Evolutionary conservation across 2,113 vertebrate species (phyloP), one percentile per base, ranked within the genome.

Genomic region (Tympanuchus pallidicinctus): DNA sequence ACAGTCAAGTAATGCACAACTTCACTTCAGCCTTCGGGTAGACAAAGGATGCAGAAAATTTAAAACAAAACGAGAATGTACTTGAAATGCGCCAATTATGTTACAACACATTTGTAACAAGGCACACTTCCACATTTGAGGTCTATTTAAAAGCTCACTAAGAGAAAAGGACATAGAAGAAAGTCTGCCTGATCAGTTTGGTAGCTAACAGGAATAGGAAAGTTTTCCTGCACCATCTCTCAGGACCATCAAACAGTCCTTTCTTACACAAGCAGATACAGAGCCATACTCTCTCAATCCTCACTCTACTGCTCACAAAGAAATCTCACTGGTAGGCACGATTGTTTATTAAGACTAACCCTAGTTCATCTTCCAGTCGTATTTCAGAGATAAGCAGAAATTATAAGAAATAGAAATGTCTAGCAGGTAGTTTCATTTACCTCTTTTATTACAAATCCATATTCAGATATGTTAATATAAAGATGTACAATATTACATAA

Each of bases 401-500:
- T 81, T 82, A 91, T 22, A 87, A 87, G 43, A 92, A 95, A 86
- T 85, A 96, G 89, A 82, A 93, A 54, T 30, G 34, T 82, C 84
- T 73, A 30, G 50, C 27, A 52, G 65, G 48, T 92, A 81, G 32
- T 89, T 96, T 93, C 97, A 97, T 97, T 98, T 97, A 97, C 97
- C 97, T 98, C 97, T 98, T 98, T 98, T 96, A 97, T 96, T 95
- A 77, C 92, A 96, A 97, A 97, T 95, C 96, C 97, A 94, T 97
- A 96, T 98, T 98, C 98, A 98, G 98, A 97, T 97, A 98, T 97
- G 98, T 98, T 98, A 98, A 98, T 98, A 98, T 97, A 98, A 98
- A 98, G 98, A 98, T 97, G 98, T 98, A 98, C 97, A 98, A 96
- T 98, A 97, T 98, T 98, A 98, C 94, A 97, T 97, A 98, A 98